Conservation (phyloP, 1,140 invertebrate genomes). For the Papilio polyxenes region DNA sequence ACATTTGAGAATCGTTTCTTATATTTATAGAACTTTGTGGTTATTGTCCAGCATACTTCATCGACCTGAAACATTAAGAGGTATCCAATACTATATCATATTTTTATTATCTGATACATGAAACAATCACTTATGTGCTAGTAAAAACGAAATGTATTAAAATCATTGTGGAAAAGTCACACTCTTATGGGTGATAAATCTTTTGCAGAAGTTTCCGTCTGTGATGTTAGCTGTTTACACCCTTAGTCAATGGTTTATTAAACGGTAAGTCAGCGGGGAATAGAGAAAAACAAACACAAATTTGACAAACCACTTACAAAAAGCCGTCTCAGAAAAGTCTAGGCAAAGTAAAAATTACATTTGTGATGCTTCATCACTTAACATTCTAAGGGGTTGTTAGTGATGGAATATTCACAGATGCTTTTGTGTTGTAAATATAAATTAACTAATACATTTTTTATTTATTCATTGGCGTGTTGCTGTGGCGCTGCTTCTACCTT, state of each 20-base stretch:
- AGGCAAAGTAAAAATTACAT: constrained; percentile 63
- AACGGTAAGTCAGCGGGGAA: constrained; percentile 80
- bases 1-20: constrained; percentile 80
- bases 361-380: constrained; percentile 62
- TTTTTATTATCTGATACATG: constrained; percentile 51
- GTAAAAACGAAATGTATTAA: constrained; percentile 36
- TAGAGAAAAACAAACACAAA: constrained; percentile 58
- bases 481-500: constrained; percentile 82
- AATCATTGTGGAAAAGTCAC: constrained; percentile 61
- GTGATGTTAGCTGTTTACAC: constrained; percentile 80
- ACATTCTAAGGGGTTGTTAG: constrained; percentile 44
- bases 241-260: constrained; percentile 78
- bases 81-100: constrained; percentile 79
- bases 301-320: constrained; percentile 51
- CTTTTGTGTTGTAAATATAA: constrained; percentile 63
- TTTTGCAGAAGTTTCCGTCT: constrained; percentile 82
- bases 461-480: constrained; percentile 81
- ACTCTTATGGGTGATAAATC: constrained; percentile 81
- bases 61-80: constrained; percentile 80
- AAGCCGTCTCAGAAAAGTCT: constrained; percentile 56
- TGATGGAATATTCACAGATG: constrained; percentile 66
- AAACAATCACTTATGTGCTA: constrained; percentile 40
- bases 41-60: constrained; percentile 82
- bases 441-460: constrained; percentile 79
- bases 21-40: constrained; percentile 83